These are phyloP conservation scores for Amblyornis subalaris DNA, from an alignment of 2,113 vertebrate genomes.

Conservation along the genomic window DNA sequence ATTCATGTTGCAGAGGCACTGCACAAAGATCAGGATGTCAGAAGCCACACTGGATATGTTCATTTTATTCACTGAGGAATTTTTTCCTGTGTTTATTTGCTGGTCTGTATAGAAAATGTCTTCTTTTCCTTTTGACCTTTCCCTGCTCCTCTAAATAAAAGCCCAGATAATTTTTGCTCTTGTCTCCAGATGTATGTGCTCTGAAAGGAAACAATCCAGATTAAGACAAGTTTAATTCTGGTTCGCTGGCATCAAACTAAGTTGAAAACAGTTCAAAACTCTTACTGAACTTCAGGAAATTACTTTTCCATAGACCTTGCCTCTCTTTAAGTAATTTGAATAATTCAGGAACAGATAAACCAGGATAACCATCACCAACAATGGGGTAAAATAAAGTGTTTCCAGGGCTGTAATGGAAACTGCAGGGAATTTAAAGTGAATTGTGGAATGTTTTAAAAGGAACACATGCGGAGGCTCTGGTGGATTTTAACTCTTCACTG, in stretches of 20 bases:
- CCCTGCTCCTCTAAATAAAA: not conserved
- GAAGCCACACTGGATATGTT: not conserved
- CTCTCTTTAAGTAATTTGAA: not conserved
- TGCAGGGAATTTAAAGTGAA: not conserved
- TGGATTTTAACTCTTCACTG: not conserved
- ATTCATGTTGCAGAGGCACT: not conserved
- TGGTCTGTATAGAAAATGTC: not conserved
- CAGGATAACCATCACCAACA: not conserved
- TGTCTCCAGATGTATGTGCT: not conserved
- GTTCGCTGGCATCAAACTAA: not conserved
- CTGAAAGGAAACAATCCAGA: not conserved
- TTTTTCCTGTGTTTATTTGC: not conserved
- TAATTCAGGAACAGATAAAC: not conserved
- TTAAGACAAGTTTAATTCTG: slow-evolving; percentile 3
- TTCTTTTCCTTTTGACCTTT: not conserved
- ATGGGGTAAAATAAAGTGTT: not conserved
- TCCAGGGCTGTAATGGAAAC: not conserved
- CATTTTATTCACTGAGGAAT: not conserved
- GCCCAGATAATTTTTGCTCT: not conserved
- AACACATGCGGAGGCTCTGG: not conserved
- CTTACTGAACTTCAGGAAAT: not conserved
- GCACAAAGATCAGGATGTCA: not conserved
- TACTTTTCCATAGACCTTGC: not conserved
- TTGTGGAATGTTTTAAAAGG: not conserved
- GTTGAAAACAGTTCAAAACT: not conserved